Percentiles rank a stretch among this genome's conserved stretches.
phyloP scores from a whole-genome alignment of 2,113 vertebrate species.

The Muscicapa adusta region DNA sequence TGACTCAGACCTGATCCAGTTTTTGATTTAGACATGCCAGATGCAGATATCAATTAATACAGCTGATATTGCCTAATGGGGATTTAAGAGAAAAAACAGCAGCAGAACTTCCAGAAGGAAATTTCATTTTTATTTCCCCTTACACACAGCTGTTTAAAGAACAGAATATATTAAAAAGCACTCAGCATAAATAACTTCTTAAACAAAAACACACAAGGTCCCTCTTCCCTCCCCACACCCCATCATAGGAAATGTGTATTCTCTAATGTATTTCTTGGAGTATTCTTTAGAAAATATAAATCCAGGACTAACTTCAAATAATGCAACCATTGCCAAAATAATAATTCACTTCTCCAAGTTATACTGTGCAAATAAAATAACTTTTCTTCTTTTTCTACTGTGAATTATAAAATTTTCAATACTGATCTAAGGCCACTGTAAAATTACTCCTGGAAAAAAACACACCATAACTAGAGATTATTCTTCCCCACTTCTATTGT shows the following conservation, averaged over 20 bases:
- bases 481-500: not conserved
- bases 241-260: not conserved
- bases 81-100: not conserved
- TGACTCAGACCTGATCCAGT: not conserved
- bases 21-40: not conserved
- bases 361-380: not conserved
- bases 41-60: not conserved
- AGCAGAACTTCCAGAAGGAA: not conserved
- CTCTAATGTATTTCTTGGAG: not conserved
- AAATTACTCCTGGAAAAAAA: not conserved
- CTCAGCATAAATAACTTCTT: not conserved
- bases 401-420: not conserved
- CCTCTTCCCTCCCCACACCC: no score
- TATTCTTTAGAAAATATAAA: not conserved
- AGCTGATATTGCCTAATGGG: not conserved
- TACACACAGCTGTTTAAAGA: not conserved
- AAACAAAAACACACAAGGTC: not conserved
- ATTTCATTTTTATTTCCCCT: not conserved
- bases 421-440: not conserved
- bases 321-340: not conserved
- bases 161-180: not conserved
- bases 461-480: not conserved
- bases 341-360: not conserved
- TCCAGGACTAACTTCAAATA: not conserved
- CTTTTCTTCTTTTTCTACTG: not conserved